Percentiles rank a stretch among this genome's conserved stretches.
Conservation (phyloP, 2,888 invertebrate genomes). For the Drosophila hamatofila region DNA sequence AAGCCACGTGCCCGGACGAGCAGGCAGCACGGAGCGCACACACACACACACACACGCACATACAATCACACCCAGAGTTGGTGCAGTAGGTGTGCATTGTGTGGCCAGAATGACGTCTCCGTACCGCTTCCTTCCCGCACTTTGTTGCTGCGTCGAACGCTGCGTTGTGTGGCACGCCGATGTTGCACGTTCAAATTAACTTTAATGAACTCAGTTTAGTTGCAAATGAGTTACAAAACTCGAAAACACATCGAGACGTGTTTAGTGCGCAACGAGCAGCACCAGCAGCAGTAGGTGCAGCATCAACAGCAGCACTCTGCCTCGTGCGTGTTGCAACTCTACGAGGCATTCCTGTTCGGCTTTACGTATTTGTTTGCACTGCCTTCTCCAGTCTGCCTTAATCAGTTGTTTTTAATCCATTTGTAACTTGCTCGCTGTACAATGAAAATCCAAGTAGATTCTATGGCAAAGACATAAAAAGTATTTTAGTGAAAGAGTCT, state of each 20-base stretch:
- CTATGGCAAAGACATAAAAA: background rate
- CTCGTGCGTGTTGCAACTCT: slow-evolving; percentile 24
- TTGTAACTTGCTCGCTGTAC: slow-evolving; percentile 11
- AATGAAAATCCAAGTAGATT: background rate
- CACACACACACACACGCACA: background rate
- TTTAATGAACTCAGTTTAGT: slow-evolving; percentile 81
- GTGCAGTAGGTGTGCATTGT: slow-evolving; percentile 41
- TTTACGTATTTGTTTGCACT: slow-evolving; percentile 2
- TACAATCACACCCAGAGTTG: background rate
- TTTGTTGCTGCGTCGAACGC: slow-evolving; percentile 15
- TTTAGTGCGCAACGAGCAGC: slow-evolving; percentile 63
- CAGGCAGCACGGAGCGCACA: slow-evolving; percentile 10
- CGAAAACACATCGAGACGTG: slow-evolving; percentile 80
- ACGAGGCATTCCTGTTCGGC: background rate
- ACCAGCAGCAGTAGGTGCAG: slow-evolving; percentile 1
- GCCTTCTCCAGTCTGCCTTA: slow-evolving; percentile 22
- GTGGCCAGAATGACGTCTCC: slow-evolving; percentile 27
- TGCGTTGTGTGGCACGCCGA: slow-evolving; percentile 69
- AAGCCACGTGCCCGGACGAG: slow-evolving; percentile 65
- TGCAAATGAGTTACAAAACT: slow-evolving; percentile 80
- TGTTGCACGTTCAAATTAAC: slow-evolving; percentile 80
- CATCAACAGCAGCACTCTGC: slow-evolving; percentile 8
- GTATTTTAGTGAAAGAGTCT: background rate
- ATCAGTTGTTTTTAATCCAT: slow-evolving; percentile 32
- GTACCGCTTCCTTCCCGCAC: slow-evolving; percentile 6